phyloP scores from a whole-genome alignment of 2,888 invertebrate species.

The Drosophila macrospina region DNA sequence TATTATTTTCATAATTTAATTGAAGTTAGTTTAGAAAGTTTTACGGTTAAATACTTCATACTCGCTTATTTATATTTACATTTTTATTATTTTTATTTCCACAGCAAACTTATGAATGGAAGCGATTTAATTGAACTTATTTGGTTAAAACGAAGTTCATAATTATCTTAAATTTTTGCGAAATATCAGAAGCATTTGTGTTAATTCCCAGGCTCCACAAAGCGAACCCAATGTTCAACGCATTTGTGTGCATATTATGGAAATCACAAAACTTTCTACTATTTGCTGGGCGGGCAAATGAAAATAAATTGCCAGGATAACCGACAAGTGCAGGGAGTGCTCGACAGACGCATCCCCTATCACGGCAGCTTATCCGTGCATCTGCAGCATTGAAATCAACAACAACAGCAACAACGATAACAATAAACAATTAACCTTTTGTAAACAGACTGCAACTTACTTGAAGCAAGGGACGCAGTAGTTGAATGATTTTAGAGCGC shows the following conservation, averaged over 20 bases:
- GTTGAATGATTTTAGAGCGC: conserved; percentile 24
- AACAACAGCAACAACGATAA: conserved; percentile 25
- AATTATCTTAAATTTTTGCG: not conserved
- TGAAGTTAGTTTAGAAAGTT: too few species aligned
- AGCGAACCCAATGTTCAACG: not conserved
- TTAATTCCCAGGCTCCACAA: conserved; percentile 41
- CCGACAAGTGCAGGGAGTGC: conserved; percentile 65
- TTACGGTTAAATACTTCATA: too few species aligned
- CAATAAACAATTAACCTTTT: conserved; percentile 74
- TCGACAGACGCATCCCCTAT: conserved; percentile 2
- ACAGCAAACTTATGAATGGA: too few species aligned
- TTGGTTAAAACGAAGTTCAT: not conserved
- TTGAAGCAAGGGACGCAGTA: conserved; percentile 12
- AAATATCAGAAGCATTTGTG: conserved; percentile 39
- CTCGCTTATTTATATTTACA: too few species aligned
- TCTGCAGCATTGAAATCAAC: conserved; percentile 34
- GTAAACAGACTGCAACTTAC: conserved; percentile 45
- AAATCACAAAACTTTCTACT: conserved; percentile 17
- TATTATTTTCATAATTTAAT: too few species aligned
- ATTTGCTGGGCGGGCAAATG: conserved; percentile 14
- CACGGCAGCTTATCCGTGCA: conserved; percentile 57
- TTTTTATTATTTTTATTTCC: too few species aligned
- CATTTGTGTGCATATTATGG: too few species aligned
- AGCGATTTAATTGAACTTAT: too few species aligned
- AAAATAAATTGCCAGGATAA: conserved; percentile 71